Evolutionary conservation across 1,140 invertebrate species (phyloP), one percentile per base, ranked within the genome.

Genomic region (Bombus pyrosoma): DNA sequence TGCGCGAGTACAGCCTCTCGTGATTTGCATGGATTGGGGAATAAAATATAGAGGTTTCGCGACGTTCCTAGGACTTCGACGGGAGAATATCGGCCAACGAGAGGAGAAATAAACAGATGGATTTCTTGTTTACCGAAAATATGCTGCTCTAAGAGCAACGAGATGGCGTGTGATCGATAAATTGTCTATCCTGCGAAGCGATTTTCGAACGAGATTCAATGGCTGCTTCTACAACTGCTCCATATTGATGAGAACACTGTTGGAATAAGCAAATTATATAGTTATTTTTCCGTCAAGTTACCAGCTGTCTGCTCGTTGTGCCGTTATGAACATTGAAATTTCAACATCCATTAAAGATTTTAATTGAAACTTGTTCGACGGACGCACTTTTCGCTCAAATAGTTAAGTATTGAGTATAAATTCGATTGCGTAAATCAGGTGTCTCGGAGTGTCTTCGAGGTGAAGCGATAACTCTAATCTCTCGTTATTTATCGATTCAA

Each of bases 241-340:
- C 41, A 80, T 80, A 82, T 82, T 82, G 57, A 82, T 75, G 71
- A 43, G 77, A 69, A 53, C 77, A 41, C 8, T 66, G 62, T 79
- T 66, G 62, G 6, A 53, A 47, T 53, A 39, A 80, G 32, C 64
- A 69, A 80, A 80, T 80, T 69, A 47, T 68, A 80, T 80, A 74
- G 73, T 53, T 74, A 74, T 53, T 53, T 74, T 74, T 34, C 43
- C 43, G 4, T 41, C 18, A 8, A 10, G 13, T 34, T 74, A 28
- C 32, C 32, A 43, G 1, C 6, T 25, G 64, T 18, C n/a, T 8
- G 5, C 47, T 53, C 18, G 47, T 53, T 53, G 5, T 53, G 43
- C 43, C 15, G 43, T 47, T 47, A 37, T 28, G n/a, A 32, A 62
- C 28, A n/a, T 62, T 62, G 59, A 62, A 62, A n/a, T 62, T n/a